phyloP scores from a whole-genome alignment of 2,113 vertebrate species.

The Macquaria australasica region DNA sequence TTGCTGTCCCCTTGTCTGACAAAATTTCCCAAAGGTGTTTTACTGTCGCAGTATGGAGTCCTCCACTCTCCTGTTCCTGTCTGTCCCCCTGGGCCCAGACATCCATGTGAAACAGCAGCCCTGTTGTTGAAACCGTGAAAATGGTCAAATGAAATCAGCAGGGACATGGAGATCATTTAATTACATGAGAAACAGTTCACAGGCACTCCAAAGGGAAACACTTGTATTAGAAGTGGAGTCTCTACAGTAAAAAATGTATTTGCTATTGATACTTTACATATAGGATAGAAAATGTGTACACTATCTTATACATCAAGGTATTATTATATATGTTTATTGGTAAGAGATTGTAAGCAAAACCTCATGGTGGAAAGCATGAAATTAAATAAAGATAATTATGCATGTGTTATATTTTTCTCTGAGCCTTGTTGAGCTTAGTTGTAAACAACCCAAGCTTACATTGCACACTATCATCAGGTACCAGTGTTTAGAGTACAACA shows the following conservation, averaged over 20 bases:
- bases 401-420: constrained; percentile 5
- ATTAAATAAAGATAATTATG: too few relatives aligned
- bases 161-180: constrained; percentile 42
- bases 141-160: constrained; percentile 42
- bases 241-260: neutral
- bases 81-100: constrained; percentile 29
- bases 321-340: too few relatives aligned
- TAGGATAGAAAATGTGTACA: neutral
- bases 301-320: too few relatives aligned
- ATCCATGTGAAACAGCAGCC: constrained; percentile 51
- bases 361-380: too few relatives aligned
- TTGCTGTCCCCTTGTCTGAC: constrained; percentile 39
- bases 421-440: constrained; percentile 24
- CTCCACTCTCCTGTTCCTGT: constrained; percentile 12
- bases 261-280: neutral
- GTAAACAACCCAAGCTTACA: constrained; percentile 17
- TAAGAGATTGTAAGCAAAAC: too few relatives aligned
- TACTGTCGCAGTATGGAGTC: constrained; percentile 36
- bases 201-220: constrained; percentile 18
- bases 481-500: constrained; percentile 40
- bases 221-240: neutral
- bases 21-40: constrained; percentile 59
- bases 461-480: constrained; percentile 22
- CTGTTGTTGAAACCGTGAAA: constrained; percentile 46
- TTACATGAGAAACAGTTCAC: constrained; percentile 33